Percentiles rank a stretch among this genome's conserved stretches.
These are phyloP conservation scores for Temnopleurus reevesii DNA, from an alignment of 53 echinoderm and acorn worm genomes.

Conservation along the genomic window DNA sequence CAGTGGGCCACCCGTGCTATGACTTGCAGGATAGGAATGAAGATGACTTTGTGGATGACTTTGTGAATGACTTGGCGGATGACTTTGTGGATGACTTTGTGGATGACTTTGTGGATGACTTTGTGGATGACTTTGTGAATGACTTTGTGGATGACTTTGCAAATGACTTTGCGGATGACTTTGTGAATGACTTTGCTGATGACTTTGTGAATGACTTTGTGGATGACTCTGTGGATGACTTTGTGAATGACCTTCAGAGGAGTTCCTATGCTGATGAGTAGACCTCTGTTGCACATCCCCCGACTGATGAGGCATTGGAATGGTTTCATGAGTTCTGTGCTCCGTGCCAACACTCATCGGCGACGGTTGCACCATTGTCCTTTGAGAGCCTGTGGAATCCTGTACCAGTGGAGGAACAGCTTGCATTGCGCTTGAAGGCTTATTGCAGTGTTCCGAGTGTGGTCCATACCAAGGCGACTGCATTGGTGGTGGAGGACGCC, in stretches of 20 bases:
- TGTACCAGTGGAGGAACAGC: constrained; percentile 47
- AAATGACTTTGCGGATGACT: constrained; percentile 1
- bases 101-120: neutral
- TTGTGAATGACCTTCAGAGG: neutral
- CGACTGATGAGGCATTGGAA: constrained; percentile 33
- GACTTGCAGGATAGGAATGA: neutral
- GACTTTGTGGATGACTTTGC: neutral
- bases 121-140: neutral
- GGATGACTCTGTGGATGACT: neutral
- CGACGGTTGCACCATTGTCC: constrained; percentile 35
- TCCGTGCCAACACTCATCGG: neutral
- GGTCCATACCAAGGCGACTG: constrained; percentile 45
- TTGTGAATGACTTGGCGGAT: neutral
- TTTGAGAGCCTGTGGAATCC: constrained; percentile 28
- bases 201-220: neutral
- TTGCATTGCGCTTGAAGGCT: constrained; percentile 35
- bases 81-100: neutral
- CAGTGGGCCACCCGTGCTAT: neutral
- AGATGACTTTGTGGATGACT: neutral
- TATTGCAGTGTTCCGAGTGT: constrained; percentile 48
- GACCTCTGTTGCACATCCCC: neutral
- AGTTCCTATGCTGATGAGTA: neutral
- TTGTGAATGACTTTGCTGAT: neutral
- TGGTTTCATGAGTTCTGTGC: constrained; percentile 47
- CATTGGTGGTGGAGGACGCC: constrained; percentile 40